Base-by-base conservation (phyloP, 2,888 invertebrate species). In the Cephonodes hylas region DNA sequence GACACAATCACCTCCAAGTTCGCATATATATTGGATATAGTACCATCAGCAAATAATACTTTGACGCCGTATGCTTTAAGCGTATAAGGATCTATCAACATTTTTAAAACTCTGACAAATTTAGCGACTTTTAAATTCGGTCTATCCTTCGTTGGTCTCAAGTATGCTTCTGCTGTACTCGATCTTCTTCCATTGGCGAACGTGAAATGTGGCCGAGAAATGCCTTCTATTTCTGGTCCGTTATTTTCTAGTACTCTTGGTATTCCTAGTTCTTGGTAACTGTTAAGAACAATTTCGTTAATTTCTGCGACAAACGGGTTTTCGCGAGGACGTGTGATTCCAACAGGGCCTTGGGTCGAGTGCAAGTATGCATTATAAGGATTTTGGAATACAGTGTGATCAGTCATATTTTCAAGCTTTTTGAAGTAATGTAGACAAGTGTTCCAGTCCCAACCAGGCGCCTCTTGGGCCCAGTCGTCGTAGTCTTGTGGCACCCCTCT, bases 91-190 rank as follows among this genome's bases (percentile, higher is more conserved):
- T 88, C 76, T 31, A 89, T 82, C 58, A 89, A 71, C n/a, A 91
- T 61, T 71, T 80, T 87, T 18, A 74, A 81, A 15, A 79, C 91
- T 64, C 78, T 83, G 0, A 84, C 73, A 64, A 76, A 75, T 70
- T 88, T 89, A 0, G 88, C 81, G 57, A 90, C 67, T 58, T 71
- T 76, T 18, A 91, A 72, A 71, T 91, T 90, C 1, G 74, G 67
- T 69, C 79, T 83, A 48, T 81, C 66, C 72, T 78, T 80, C 13
- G 65, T 69, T 31, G 77, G 73, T 64, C 69, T 73, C 44, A 91
- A 68, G 69, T 86, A 91, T 4, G 84, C 81, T 65, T 91, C 90
- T 0, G 88, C 89, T 6, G 88, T 85, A 59, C 91, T 90, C 0
- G 84, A 89, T 66, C 91, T 72, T 63, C 86, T 80, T 4, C 88